Percentiles rank a stretch among this genome's conserved stretches.
These are phyloP conservation scores for Carpatolechia fugitivella DNA, from an alignment of 2,888 invertebrate genomes.

Conservation along the genomic window DNA sequence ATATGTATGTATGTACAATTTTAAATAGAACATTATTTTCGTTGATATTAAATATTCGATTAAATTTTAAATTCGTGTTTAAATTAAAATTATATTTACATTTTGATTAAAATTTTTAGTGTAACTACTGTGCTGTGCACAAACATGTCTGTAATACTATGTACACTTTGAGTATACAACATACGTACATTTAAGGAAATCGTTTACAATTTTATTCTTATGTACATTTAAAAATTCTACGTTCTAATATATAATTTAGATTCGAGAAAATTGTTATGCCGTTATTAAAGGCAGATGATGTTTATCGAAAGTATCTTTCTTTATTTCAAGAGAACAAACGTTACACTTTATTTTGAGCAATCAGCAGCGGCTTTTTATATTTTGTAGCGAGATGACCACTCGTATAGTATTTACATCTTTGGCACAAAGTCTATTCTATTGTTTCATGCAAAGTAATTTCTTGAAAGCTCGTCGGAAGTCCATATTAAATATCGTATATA, in stretches of 20 bases:
- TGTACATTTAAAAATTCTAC: background rate
- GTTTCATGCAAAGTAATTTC: constrained; percentile 79
- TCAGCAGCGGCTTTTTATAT: constrained; percentile 48
- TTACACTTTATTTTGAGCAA: constrained; percentile 62
- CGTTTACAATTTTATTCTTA: background rate
- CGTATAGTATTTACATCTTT: constrained; percentile 40
- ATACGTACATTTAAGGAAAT: background rate
- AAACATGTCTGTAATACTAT: constrained; percentile 37
- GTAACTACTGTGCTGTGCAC: constrained; percentile 59
- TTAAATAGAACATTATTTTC: constrained; percentile 37
- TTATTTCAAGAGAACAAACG: constrained; percentile 32
- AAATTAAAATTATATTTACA: constrained; percentile 45
- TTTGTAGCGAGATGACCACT: constrained; percentile 37
- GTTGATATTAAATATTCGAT: constrained; percentile 47
- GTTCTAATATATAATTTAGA: constrained; percentile 8
- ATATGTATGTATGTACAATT: constrained; percentile 63
- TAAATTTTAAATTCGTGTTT: constrained; percentile 39
- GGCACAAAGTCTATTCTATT: constrained; percentile 54
- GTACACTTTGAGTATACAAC: constrained; percentile 34
- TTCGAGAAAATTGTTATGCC: constrained; percentile 17
- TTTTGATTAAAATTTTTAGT: constrained; percentile 28
- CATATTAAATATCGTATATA: constrained; percentile 96
- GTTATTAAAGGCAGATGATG: constrained; percentile 17
- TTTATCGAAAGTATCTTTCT: background rate
- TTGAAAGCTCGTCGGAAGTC: constrained; percentile 95